These are phyloP conservation scores for Archips xylosteana DNA, from an alignment of 2,888 invertebrate species.

Conservation along the genomic window DNA sequence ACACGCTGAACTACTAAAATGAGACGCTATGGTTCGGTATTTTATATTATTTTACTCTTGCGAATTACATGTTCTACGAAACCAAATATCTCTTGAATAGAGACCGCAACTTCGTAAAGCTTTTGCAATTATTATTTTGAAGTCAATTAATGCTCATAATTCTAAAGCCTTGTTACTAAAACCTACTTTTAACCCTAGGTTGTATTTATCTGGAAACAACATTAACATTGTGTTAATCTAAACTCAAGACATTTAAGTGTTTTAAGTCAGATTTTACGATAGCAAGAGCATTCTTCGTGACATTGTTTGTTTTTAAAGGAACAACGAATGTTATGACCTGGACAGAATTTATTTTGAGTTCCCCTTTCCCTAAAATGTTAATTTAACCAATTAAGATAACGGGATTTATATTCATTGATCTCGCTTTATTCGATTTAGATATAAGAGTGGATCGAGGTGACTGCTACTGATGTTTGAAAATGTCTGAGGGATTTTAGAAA, in stretches of 20 bases:
- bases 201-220: too few species aligned
- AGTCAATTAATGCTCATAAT: too few species aligned
- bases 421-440: slow-evolving; percentile 40
- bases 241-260: neutral
- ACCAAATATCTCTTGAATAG: too few species aligned
- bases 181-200: too few species aligned
- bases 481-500: neutral
- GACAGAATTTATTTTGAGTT: slow-evolving; percentile 36
- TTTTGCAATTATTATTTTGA: too few species aligned
- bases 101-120: too few species aligned
- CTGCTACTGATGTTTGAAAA: slow-evolving; percentile 1
- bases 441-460: slow-evolving; percentile 26
- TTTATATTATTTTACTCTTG: too few species aligned
- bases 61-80: too few species aligned
- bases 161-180: too few species aligned
- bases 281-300: slow-evolving; percentile 13
- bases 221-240: neutral
- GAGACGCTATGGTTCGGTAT: too few species aligned
- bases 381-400: slow-evolving; percentile 41
- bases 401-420: slow-evolving; percentile 42
- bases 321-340: slow-evolving; percentile 32
- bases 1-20: too few species aligned
- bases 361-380: slow-evolving; percentile 42
- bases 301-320: slow-evolving; percentile 26
- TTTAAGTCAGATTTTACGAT: slow-evolving; percentile 16